These are phyloP conservation scores for Petrocephalus microphthalmus DNA, from an alignment of 2,113 vertebrate species.

Conservation along the genomic window DNA sequence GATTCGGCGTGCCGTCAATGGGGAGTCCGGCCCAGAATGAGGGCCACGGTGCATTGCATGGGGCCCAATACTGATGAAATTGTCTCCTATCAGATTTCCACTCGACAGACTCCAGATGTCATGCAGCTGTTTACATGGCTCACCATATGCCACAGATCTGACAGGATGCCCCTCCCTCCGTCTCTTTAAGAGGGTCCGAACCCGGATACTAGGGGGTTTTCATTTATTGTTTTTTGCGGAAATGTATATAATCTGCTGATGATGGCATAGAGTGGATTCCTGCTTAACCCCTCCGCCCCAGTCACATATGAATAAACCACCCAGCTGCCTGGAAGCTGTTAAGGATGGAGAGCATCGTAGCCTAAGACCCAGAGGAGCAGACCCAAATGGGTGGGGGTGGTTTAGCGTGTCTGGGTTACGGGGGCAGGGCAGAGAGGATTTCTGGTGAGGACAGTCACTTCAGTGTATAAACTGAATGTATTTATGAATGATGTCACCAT, in stretches of 20 bases:
- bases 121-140: slow-evolving; percentile 12
- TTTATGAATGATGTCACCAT: background rate
- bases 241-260: background rate
- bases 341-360: background rate
- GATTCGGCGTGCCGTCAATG: background rate
- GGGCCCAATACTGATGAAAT: slow-evolving; percentile 23
- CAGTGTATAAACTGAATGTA: background rate
- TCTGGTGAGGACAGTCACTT: background rate
- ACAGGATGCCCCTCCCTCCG: background rate
- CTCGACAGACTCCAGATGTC: slow-evolving; percentile 25
- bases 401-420: background rate
- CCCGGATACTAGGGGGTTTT: background rate
- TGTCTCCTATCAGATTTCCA: slow-evolving; percentile 27
- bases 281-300: background rate
- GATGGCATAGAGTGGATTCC: background rate
- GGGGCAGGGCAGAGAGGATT: background rate
- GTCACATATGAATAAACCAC: background rate
- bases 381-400: background rate
- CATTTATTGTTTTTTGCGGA: background rate
- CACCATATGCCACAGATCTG: slow-evolving; percentile 13
- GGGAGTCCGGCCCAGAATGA: background rate
- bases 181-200: background rate
- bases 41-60: background rate
- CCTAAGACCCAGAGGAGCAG: background rate
- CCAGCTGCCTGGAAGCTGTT: background rate